Percentiles rank a stretch among this genome's conserved stretches.
These are phyloP conservation scores for Macaca mulatta DNA, from an alignment of 2,113 vertebrate species.

Conservation along the genomic window DNA sequence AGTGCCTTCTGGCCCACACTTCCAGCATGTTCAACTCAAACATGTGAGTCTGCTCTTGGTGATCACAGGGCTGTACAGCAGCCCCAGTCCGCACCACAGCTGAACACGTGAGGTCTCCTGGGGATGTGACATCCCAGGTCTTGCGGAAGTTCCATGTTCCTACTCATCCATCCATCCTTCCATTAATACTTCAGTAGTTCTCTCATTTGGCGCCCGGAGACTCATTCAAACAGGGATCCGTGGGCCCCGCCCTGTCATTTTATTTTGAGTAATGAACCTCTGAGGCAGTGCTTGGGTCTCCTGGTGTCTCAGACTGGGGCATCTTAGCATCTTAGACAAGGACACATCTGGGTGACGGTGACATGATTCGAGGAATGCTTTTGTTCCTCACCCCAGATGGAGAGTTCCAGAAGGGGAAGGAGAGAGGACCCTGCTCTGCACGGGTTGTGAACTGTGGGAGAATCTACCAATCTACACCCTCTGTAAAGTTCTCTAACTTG, in stretches of 20 bases:
- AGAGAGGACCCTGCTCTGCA: not conserved
- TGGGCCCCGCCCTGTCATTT: not conserved
- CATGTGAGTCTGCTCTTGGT: not conserved
- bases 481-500: not conserved
- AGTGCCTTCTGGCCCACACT: too few species aligned
- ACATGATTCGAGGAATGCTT: not conserved
- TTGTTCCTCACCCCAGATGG: not conserved
- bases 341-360: not conserved
- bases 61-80: not conserved
- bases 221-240: fast-evolving
- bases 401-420: not conserved
- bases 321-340: not conserved
- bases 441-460: not conserved
- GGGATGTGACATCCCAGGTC: not conserved
- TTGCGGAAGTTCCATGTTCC: not conserved
- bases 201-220: not conserved
- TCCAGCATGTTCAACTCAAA: not conserved
- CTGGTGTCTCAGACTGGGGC: not conserved
- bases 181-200: too few species aligned
- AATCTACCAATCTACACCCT: not conserved
- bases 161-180: not conserved
- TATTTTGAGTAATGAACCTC: not conserved
- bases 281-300: not conserved
- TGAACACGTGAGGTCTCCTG: not conserved
- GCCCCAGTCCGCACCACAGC: not conserved